Conservation (phyloP, 2,113 vertebrate species). For the Panthera tigris region DNA sequence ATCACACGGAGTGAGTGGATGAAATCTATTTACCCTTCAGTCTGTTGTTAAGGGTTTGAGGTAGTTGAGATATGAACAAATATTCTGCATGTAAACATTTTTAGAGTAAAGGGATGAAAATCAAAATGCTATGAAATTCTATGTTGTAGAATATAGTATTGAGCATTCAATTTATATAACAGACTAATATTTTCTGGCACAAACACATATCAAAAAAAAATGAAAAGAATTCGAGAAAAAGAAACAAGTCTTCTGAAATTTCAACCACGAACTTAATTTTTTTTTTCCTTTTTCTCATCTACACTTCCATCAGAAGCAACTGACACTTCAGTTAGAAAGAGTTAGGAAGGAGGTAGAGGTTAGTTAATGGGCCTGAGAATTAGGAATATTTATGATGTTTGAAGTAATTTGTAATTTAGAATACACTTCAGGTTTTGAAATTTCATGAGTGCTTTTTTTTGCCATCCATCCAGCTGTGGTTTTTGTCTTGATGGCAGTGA, state of each 20-base stretch:
- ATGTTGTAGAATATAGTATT: background rate
- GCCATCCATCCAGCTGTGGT: background rate
- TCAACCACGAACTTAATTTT: background rate
- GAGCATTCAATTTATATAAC: background rate
- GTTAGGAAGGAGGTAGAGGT: background rate
- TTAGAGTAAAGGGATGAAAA: background rate
- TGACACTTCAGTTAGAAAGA: background rate
- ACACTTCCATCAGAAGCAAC: background rate
- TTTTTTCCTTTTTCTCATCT: background rate
- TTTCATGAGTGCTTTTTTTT: background rate
- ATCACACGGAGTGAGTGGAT: background rate
- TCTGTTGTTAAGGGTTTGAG: background rate
- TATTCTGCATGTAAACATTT: background rate
- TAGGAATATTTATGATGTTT: background rate
- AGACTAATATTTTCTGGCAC: background rate
- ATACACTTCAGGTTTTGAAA: background rate
- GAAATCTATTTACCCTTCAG: background rate
- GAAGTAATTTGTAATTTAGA: conserved; percentile 27
- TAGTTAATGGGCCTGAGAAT: background rate
- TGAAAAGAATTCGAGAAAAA: background rate
- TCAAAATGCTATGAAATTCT: background rate
- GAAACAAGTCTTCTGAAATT: background rate
- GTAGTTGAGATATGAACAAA: background rate
- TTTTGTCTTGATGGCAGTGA: background rate
- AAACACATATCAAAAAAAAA: background rate